Percentiles rank a stretch among this genome's conserved stretches.
phyloP scores from a whole-genome alignment of 92 coral and sea anemone species.

The Heliopora coerulea region DNA sequence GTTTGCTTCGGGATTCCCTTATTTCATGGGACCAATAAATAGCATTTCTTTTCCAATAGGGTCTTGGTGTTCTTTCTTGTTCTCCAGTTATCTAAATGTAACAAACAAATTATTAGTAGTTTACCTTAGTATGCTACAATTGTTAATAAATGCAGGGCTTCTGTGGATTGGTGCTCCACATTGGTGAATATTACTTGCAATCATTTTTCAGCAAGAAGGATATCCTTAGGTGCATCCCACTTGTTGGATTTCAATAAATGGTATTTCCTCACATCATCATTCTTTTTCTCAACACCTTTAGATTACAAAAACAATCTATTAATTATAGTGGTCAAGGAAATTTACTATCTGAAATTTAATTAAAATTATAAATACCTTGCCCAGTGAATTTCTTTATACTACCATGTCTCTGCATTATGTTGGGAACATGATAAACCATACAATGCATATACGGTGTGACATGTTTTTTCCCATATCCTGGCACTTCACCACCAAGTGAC shows the following conservation, averaged over 20 bases:
- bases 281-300: constrained; percentile 24
- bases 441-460: constrained; percentile 33
- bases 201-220: constrained; percentile 24
- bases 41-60: constrained; percentile 13
- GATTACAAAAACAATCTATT: not conserved
- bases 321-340: not conserved
- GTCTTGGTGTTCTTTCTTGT: constrained; percentile 21
- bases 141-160: too few relatives aligned
- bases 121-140: too few relatives aligned
- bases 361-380: constrained; percentile 16
- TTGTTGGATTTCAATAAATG: constrained; percentile 12
- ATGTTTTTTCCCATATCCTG: constrained; percentile 16
- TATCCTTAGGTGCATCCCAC: constrained; percentile 31
- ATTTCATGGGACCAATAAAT: constrained; percentile 19
- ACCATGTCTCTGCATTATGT: constrained; percentile 11
- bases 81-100: constrained; percentile 4
- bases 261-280: constrained; percentile 28
- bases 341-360: too few relatives aligned
- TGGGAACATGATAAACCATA: constrained; percentile 22
- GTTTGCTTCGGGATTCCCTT: constrained; percentile 18
- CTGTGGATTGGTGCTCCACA: too few relatives aligned
- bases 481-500: constrained; percentile 26
- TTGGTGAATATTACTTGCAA: constrained; percentile 5
- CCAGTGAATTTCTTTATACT: constrained; percentile 12
- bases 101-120: not conserved